phyloP scores from a whole-genome alignment of 2,797 vertebrate species.

The Cuniculus paca region DNA sequence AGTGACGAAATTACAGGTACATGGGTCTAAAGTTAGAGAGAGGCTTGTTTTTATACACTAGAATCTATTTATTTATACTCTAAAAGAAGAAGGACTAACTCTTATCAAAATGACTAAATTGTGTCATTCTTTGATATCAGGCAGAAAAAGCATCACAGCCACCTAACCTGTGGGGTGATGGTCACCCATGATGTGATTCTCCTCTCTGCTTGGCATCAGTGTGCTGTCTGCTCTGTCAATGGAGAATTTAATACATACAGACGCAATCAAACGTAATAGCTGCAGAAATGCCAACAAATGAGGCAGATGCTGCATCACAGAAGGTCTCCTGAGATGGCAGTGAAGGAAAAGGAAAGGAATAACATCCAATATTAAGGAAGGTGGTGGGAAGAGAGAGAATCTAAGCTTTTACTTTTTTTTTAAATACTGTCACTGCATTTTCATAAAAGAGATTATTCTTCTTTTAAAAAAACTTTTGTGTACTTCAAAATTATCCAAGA shows the following conservation, averaged over 20 bases:
- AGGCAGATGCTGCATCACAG: neutral
- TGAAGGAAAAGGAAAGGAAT: neutral
- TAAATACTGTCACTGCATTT: neutral
- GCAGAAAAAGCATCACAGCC: neutral
- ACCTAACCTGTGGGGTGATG: slow-evolving; percentile 23
- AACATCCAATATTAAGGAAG: neutral
- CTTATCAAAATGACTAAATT: slow-evolving; percentile 60
- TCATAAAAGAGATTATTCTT: neutral
- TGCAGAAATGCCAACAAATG: neutral
- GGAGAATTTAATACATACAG: neutral
- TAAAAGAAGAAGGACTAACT: slow-evolving; percentile 73
- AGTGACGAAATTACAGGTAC: slow-evolving; percentile 60
- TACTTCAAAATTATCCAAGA: neutral
- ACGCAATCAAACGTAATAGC: neutral
- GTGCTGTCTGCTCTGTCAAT: neutral
- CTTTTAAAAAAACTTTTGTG: neutral
- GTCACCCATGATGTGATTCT: neutral
- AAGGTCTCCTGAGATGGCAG: neutral
- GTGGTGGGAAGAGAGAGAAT: neutral
- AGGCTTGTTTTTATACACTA: slow-evolving; percentile 60
- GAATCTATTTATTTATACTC: slow-evolving; percentile 56
- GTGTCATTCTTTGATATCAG: slow-evolving; percentile 41
- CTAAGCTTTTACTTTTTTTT: neutral
- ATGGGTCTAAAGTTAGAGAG: slow-evolving; percentile 62
- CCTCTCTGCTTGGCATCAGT: neutral